These are phyloP conservation scores for Chiloscyllium plagiosum DNA, from an alignment of 2,113 vertebrate genomes.

Conservation along the genomic window DNA sequence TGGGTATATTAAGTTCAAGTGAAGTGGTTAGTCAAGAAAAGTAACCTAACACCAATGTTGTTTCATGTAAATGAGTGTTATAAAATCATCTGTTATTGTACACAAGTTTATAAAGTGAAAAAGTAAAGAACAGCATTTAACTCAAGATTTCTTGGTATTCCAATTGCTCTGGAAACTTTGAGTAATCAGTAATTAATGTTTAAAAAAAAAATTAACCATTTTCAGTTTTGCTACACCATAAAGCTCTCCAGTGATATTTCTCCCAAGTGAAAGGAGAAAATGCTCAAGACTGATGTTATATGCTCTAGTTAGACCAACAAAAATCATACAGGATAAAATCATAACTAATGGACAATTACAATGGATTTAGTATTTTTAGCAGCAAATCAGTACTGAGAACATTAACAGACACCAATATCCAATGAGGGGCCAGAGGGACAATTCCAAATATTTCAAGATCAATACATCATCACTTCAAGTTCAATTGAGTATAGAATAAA, in stretches of 20 bases:
- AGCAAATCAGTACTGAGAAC: background rate
- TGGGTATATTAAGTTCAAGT: background rate
- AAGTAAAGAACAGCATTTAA: background rate
- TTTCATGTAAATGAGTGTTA: background rate
- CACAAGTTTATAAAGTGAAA: background rate
- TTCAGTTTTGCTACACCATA: background rate
- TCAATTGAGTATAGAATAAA: background rate
- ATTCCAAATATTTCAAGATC: background rate
- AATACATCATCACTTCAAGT: background rate
- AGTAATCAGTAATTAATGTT: background rate
- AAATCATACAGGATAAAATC: background rate
- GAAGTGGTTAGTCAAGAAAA: background rate
- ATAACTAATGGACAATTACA: background rate
- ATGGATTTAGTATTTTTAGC: background rate
- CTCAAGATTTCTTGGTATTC: background rate
- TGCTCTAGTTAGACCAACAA: background rate
- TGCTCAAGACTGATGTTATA: background rate
- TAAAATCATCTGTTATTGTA: background rate
- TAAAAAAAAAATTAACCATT: background rate
- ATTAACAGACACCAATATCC: background rate
- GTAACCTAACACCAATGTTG: background rate
- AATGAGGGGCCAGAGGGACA: background rate
- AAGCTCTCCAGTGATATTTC: background rate
- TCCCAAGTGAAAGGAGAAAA: background rate
- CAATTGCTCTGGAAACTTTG: background rate